Evolutionary conservation across 1,140 invertebrate species (phyloP).

Genomic region (Lepidurus arcticus): DNA sequence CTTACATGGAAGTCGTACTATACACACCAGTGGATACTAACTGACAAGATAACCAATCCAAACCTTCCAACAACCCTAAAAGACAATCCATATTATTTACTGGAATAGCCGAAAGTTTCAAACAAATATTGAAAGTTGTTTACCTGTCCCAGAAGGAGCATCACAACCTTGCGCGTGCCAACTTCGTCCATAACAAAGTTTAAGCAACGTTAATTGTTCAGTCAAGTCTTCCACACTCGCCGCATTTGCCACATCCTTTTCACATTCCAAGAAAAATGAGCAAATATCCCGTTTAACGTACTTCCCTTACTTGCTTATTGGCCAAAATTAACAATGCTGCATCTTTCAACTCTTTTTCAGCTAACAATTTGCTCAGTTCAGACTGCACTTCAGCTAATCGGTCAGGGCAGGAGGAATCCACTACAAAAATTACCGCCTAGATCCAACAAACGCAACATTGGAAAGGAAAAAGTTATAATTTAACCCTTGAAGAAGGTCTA

Average conservation of each 20-base stretch:
- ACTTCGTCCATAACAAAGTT: conserved; percentile 23
- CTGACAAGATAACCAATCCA: conserved; percentile 26
- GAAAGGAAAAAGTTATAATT: neutral
- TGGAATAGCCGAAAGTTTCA: neutral
- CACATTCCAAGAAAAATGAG: neutral
- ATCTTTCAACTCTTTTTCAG: conserved; percentile 36
- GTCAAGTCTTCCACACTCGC: conserved; percentile 25
- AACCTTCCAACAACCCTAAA: conserved; percentile 23
- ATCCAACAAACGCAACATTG: neutral
- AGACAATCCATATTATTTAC: neutral
- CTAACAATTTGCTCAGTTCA: conserved; percentile 38
- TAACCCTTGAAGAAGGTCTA: neutral
- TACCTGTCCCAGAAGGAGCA: conserved; percentile 24
- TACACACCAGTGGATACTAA: conserved; percentile 19
- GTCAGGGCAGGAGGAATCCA: conserved; percentile 39
- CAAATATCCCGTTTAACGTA: neutral
- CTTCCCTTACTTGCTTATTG: conserved; percentile 40
- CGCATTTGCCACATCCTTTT: neutral
- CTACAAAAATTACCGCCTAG: conserved; percentile 41
- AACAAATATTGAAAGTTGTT: neutral
- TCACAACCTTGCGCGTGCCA: conserved; percentile 26
- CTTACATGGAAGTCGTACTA: neutral
- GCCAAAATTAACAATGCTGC: conserved; percentile 40
- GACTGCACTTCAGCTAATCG: conserved; percentile 40
- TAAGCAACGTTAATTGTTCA: conserved; percentile 12